Evolutionary conservation across 2,113 vertebrate species (phyloP), one percentile per base, ranked within the genome.

Genomic region (Xerus inauris): DNA sequence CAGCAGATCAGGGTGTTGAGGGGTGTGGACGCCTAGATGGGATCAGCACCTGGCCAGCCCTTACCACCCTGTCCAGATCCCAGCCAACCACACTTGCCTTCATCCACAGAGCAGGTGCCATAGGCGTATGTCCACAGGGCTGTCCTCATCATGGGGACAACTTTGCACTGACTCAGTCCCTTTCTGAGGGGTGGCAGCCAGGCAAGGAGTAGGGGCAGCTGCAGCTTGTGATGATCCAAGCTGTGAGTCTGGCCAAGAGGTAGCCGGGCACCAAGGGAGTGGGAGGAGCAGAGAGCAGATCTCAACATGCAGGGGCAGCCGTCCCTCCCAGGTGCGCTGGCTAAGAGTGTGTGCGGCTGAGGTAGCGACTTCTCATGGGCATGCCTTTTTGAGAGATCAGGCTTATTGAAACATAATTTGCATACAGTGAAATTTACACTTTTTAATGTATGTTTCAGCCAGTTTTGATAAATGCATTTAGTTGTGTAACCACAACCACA

Each of bases 121-220:
- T 35, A 24, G 38, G 32, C 0, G 0, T 1, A 2, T 1, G 1
- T 35, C 28, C 22, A 19, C 4, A 0, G 42, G 85, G 62, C 59
- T 45, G 3, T 59, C 30, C 49, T 91, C 14, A 0, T 2, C 3
- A 0, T 64, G 64, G 84, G 49, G 42, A 35, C 0, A 0, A 62
- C 62, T 82, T 59, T 64, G 47, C 19, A 2, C 28, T 6, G 26
- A n/a, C n/a, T 62, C 40, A 7, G 40, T 20, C 76, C 35, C 1
- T 3, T 22, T 42, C 65, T 38, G 57, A 59, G 64, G n/a, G 22
- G 69, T 5, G 65, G 7, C 40, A 28, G 40, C 24, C 8, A 4
- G 26, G 11, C 3, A 8, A 14, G 3, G 49, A 42, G 1, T 1
- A 16, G 42, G 54, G 6, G 8, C n/a, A 49, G 62, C 72, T 30